A percentile compares a stretch with the other conserved stretches of the same genome.
phyloP scores from a whole-genome alignment of 1,140 invertebrate genomes.

The Grapholita molesta region DNA sequence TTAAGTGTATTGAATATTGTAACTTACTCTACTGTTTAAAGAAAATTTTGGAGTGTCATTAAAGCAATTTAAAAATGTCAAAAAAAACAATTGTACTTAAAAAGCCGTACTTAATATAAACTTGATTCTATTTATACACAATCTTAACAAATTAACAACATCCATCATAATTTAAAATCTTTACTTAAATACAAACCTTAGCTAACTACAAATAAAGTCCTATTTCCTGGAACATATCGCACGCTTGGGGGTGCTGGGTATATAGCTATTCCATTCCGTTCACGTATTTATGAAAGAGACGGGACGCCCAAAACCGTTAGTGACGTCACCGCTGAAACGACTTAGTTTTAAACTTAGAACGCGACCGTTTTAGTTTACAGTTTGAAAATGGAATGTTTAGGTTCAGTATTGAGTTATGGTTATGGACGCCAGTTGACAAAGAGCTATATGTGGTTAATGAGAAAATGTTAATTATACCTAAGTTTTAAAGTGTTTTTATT shows the following conservation, averaged over 20 bases:
- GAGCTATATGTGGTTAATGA: not conserved
- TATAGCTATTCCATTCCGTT: not conserved
- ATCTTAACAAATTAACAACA: not conserved
- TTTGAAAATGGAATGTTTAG: slow-evolving; percentile 8
- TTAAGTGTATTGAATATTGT: too few relatives aligned
- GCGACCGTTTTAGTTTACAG: slow-evolving; percentile 5
- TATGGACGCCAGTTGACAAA: not conserved
- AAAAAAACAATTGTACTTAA: too few relatives aligned
- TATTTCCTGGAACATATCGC: not conserved
- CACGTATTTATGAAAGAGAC: not conserved
- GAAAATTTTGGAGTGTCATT: too few relatives aligned
- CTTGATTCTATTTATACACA: slow-evolving; percentile 15
- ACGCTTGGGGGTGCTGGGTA: not conserved
- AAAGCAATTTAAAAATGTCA: too few relatives aligned
- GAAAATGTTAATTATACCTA: not conserved
- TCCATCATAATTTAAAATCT: not conserved
- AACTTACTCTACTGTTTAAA: too few relatives aligned
- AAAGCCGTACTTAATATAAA: too few relatives aligned
- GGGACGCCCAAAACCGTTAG: not conserved
- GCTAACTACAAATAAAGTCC: not conserved
- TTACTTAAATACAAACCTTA: not conserved
- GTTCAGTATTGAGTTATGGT: not conserved
- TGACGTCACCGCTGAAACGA: slow-evolving; percentile 15
- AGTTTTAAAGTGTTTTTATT: too few relatives aligned
- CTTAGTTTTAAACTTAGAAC: slow-evolving; percentile 14